Evolutionary conservation across 2,888 invertebrate species (phyloP).

Genomic region (Oligia strigilis): DNA sequence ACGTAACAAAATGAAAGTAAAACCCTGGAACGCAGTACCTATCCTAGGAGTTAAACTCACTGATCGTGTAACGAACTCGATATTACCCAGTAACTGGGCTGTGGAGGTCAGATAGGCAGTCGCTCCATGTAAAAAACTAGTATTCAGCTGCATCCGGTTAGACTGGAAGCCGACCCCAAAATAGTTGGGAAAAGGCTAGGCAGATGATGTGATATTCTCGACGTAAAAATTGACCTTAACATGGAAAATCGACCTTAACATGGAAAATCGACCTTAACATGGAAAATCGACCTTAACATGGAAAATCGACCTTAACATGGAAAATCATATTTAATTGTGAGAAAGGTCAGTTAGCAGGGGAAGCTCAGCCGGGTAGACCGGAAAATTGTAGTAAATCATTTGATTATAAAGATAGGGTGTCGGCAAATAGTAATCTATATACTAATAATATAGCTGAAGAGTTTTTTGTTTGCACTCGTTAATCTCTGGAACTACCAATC

Average conservation of each 20-base stretch:
- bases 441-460: neutral
- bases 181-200: no score
- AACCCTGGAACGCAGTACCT: no score
- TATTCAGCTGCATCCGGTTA: no score
- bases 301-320: conserved; percentile 3
- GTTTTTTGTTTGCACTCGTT: neutral
- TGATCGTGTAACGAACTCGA: no score
- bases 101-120: no score
- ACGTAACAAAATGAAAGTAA: no score
- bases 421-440: neutral
- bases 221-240: neutral
- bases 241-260: conserved; percentile 10
- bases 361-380: neutral
- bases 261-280: neutral
- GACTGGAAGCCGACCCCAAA: no score
- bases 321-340: neutral
- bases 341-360: neutral
- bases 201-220: neutral
- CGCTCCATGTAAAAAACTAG: no score
- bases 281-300: conserved; percentile 4
- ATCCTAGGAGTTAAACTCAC: no score
- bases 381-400: neutral
- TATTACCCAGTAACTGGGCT: no score
- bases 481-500: neutral
- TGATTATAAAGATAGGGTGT: neutral